Evolutionary conservation across 2,797 vertebrate genomes (phyloP), one percentile per base, ranked within the genome.

Genomic region (Pipistrellus pygmaeus): DNA sequence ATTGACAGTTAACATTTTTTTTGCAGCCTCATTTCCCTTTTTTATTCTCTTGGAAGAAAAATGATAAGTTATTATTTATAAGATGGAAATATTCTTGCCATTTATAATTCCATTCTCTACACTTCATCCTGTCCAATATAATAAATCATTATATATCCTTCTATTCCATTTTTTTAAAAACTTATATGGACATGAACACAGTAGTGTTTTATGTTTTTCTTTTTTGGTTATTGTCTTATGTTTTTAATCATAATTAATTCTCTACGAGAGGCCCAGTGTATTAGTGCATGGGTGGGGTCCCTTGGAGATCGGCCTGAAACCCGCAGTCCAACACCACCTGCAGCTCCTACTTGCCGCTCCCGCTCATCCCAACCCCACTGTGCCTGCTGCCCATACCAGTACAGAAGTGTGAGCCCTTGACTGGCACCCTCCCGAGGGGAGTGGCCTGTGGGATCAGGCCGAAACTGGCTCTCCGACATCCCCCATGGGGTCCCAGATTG

Each of bases 31-130:
- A 62, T 91, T 81, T 5, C 41, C 6, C 25, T 55, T 64, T 25
- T 92, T 53, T 75, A 62, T 80, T 55, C 44, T 53, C 57, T 82
- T 51, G 48, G 8, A 88, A 88, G 57, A 94, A 48, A 91, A 95
- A 85, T 78, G 41, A 84, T 86, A 60, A 88, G 84, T n/a, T 78
- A 62, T 80, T 83, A 85, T 21, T 78, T 7, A 41, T 91, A 44
- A 84, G 80, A 60, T 87, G 84, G 20, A 91, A 82, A 71, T 86
- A 73, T 20, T 8, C 68, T 64, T 81, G 17, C 57, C 38, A 38
- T 73, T 35, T 68, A 44, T 81, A 81, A 14, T 51, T 38, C 30
- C 17, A 14, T 93, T 88, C 68, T 55, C n/a, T 8, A 44, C 10
- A 35, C 30, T 38, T 87, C 27, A 62, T 64, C 55, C 15, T 86